Conservation (phyloP, 2,113 vertebrate genomes). For the Phoxinus phoxinus region DNA sequence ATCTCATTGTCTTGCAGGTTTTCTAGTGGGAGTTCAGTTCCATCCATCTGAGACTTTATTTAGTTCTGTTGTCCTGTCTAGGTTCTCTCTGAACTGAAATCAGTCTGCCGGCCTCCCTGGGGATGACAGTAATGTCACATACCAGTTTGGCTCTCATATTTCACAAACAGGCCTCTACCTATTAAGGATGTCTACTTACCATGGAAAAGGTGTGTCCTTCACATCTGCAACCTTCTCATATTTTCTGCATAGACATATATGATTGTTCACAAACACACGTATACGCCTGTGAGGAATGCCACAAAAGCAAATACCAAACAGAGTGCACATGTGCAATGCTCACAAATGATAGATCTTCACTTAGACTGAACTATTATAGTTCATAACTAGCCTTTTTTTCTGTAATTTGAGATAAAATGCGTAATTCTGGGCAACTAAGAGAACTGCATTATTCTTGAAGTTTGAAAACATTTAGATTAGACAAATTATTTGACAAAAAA, state of each 20-base stretch:
- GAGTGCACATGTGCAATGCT: neutral
- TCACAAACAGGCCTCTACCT: constrained; percentile 91
- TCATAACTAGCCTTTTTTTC: neutral
- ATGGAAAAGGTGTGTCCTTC: constrained; percentile 94
- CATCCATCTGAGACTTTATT: constrained; percentile 81
- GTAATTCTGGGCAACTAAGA: neutral
- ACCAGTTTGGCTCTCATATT: constrained; percentile 86
- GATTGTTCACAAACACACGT: constrained; percentile 9
- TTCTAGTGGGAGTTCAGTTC: constrained; percentile 68
- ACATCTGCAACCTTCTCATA: constrained; percentile 87
- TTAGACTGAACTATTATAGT: neutral
- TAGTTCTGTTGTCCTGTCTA: constrained; percentile 75
- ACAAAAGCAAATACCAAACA: constrained; percentile 26
- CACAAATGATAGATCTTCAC: neutral
- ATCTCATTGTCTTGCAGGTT: constrained; percentile 67
- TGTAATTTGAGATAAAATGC: neutral
- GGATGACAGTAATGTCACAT: constrained; percentile 95
- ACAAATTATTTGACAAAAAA: neutral
- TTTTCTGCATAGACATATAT: constrained; percentile 61
- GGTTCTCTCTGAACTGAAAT: constrained; percentile 79
- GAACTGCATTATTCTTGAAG: neutral
- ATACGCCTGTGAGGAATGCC: constrained; percentile 26
- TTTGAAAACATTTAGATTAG: neutral
- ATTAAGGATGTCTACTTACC: constrained; percentile 96
- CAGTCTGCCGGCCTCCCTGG: constrained; percentile 84